Percentiles rank a stretch among this genome's conserved stretches.
phyloP scores from a whole-genome alignment of 2,797 vertebrate genomes.

The Kryptolebias ocellatus region DNA sequence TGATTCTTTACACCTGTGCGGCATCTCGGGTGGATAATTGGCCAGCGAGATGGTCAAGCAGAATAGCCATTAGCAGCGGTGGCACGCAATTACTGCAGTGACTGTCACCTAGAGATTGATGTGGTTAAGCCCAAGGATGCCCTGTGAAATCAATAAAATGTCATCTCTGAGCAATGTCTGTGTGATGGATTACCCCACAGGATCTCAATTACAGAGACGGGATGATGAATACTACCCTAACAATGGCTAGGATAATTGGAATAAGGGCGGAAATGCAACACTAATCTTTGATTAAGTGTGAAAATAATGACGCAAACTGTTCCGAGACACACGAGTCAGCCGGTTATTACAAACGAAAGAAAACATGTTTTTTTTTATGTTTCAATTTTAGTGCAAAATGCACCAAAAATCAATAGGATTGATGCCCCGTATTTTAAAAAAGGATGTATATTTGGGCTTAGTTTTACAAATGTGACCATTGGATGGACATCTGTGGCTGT shows the following conservation, averaged over 20 bases:
- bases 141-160: conserved; percentile 78
- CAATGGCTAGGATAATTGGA: conserved; percentile 66
- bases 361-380: conserved; percentile 2
- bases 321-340: background rate
- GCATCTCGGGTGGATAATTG: conserved; percentile 62
- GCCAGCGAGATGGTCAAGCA: conserved; percentile 66
- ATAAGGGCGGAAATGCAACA: conserved; percentile 53
- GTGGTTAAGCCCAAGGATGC: conserved; percentile 60
- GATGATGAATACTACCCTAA: conserved; percentile 64
- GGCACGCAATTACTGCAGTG: conserved; percentile 63
- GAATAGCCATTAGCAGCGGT: conserved; percentile 63
- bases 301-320: conserved; percentile 27
- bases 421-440: background rate
- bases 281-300: conserved; percentile 54
- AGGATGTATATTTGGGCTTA: background rate
- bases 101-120: conserved; percentile 76
- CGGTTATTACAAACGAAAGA: background rate
- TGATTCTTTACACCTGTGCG: conserved; percentile 60
- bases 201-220: conserved; percentile 71
- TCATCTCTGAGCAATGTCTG: conserved; percentile 70
- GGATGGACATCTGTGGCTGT: too few relatives aligned
- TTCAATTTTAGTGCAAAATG: conserved; percentile 4
- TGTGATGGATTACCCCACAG: conserved; percentile 74
- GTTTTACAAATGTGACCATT: too few relatives aligned
- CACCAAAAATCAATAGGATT: background rate